These are phyloP conservation scores for Menidia beryllina DNA, from an alignment of 2,113 vertebrate species.

Conservation along the genomic window DNA sequence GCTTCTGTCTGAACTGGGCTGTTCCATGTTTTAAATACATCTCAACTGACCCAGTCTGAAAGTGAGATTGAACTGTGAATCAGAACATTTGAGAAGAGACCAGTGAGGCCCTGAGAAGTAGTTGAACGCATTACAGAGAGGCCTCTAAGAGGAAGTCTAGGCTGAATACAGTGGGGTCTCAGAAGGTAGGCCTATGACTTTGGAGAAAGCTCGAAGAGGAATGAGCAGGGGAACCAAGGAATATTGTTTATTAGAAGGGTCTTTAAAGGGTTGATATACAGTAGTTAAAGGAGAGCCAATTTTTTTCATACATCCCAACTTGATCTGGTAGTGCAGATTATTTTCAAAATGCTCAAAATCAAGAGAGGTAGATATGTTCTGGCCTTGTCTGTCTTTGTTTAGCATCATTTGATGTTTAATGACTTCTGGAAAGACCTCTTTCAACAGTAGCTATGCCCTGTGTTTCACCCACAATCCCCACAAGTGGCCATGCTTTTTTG, in stretches of 20 bases:
- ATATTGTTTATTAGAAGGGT: slow-evolving; percentile 6
- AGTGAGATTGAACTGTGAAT: background rate
- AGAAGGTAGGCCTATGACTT: background rate
- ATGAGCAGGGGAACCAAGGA: background rate
- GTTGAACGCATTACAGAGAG: too few relatives aligned
- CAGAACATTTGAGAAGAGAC: slow-evolving; percentile 1
- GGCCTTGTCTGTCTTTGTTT: too few relatives aligned
- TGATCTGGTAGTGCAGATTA: background rate
- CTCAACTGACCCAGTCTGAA: slow-evolving; percentile 7
- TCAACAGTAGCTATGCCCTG: slow-evolving; percentile 27
- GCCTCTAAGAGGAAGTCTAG: background rate
- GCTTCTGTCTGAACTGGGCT: slow-evolving; percentile 16
- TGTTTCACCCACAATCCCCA: slow-evolving; percentile 22
- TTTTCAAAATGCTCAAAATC: background rate
- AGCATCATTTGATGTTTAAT: background rate
- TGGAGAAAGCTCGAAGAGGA: background rate
- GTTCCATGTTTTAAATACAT: background rate
- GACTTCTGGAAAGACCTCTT: slow-evolving; percentile 19
- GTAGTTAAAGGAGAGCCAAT: background rate
- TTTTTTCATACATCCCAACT: background rate
- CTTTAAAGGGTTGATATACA: background rate
- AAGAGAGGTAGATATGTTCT: background rate
- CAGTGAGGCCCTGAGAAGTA: background rate
- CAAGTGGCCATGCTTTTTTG: slow-evolving; percentile 43
- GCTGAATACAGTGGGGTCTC: slow-evolving; percentile 4